These are phyloP conservation scores for Semicossyphus pulcher DNA, from an alignment of 2,113 vertebrate genomes.

Conservation along the genomic window DNA sequence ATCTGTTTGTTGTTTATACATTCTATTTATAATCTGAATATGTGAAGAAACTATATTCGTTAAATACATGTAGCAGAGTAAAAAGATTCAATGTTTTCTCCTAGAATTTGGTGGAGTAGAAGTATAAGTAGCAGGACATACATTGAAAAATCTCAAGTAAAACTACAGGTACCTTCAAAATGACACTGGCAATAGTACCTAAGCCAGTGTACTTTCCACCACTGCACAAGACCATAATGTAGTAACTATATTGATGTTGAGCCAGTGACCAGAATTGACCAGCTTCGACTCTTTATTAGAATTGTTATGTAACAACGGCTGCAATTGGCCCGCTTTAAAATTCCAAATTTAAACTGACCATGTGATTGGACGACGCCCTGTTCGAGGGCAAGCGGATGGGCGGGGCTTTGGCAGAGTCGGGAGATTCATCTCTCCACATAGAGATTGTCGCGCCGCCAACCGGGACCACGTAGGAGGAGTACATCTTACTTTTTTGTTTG, in stretches of 20 bases:
- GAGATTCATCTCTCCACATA: conserved; percentile 52
- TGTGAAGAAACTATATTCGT: too few relatives aligned
- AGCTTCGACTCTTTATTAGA: conserved; percentile 52
- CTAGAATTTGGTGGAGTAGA: too few relatives aligned
- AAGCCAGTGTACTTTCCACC: not conserved
- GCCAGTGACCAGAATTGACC: conserved; percentile 40
- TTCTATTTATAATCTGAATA: too few relatives aligned
- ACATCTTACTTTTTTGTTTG: conserved; percentile 49
- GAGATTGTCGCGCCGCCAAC: conserved; percentile 77
- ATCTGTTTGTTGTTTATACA: too few relatives aligned
- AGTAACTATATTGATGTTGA: conserved; percentile 13
- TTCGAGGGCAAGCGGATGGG: conserved; percentile 43
- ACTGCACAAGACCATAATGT: not conserved
- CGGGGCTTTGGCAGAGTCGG: conserved; percentile 50
- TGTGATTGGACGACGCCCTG: conserved; percentile 70
- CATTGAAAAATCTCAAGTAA: too few relatives aligned
- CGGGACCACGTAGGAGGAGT: conserved; percentile 66
- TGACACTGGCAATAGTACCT: too few relatives aligned
- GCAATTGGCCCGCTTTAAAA: conserved; percentile 77
- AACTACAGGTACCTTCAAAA: too few relatives aligned
- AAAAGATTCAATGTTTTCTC: too few relatives aligned
- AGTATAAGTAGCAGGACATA: too few relatives aligned
- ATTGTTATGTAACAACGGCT: conserved; percentile 73
- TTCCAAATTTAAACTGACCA: conserved; percentile 69
- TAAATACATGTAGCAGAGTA: too few relatives aligned